These are phyloP conservation scores for Columba janthina DNA, from an alignment of 2,113 vertebrate genomes.

Conservation along the genomic window DNA sequence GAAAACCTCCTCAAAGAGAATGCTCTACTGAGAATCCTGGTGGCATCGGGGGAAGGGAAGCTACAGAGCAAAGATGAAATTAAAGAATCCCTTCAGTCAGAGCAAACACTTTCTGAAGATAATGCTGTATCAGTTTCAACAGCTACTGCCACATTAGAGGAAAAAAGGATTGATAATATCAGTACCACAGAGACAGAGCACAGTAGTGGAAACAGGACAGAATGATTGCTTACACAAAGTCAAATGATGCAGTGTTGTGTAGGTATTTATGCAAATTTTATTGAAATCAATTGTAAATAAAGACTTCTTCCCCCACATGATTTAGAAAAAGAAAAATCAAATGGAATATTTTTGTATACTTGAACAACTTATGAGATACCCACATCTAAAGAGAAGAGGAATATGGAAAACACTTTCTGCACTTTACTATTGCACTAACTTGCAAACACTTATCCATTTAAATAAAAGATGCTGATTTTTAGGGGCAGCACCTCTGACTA, in stretches of 20 bases:
- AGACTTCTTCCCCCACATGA: constrained; percentile 67
- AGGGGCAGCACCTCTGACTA: not conserved
- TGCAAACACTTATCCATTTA: constrained; percentile 39
- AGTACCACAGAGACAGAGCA: constrained; percentile 51
- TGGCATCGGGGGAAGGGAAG: constrained; percentile 78
- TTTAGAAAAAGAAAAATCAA: constrained; percentile 73
- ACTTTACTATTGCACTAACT: constrained; percentile 75
- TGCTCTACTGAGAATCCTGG: constrained; percentile 84
- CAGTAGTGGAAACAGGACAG: constrained; percentile 74
- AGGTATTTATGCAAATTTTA: constrained; percentile 84
- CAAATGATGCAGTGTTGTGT: constrained; percentile 52
- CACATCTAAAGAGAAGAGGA: constrained; percentile 3
- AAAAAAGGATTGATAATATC: not conserved
- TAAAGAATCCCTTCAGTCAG: not conserved
- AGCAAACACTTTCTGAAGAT: constrained; percentile 7
- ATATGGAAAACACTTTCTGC: constrained; percentile 61
- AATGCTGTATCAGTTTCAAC: not conserved
- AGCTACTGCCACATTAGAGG: not conserved
- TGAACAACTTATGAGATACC: not conserved
- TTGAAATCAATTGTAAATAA: constrained; percentile 79
- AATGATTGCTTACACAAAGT: constrained; percentile 29
- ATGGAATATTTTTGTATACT: constrained; percentile 69
- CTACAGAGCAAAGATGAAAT: constrained; percentile 50
- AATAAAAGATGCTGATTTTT: not conserved
- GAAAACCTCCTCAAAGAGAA: constrained; percentile 86